Evolutionary conservation across 2,888 invertebrate species (phyloP).

Genomic region (Orthonevra nobilis): DNA sequence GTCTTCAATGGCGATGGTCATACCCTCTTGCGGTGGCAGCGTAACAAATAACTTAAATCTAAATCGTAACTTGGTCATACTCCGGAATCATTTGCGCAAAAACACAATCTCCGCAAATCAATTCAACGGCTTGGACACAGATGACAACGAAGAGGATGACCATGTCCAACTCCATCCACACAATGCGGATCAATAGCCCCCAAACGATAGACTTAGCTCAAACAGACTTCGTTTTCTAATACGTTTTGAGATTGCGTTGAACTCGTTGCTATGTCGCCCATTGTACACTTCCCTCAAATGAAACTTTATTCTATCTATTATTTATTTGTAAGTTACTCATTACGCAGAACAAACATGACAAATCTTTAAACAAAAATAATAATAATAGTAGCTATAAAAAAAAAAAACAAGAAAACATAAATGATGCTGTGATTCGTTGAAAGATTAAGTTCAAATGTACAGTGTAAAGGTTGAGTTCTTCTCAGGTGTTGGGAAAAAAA

Average conservation of each 20-base stretch:
- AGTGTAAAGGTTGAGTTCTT: constrained; percentile 75
- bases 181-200: constrained; percentile 77
- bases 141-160: constrained; percentile 73
- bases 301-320: constrained; percentile 20
- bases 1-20: constrained; percentile 71
- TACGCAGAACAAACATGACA: constrained; percentile 26
- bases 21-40: constrained; percentile 71
- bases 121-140: constrained; percentile 61
- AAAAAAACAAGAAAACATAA: constrained; percentile 55
- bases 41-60: constrained; percentile 77
- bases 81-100: constrained; percentile 79
- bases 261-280: constrained; percentile 61
- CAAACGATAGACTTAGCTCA: constrained; percentile 34
- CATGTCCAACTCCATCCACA: constrained; percentile 60
- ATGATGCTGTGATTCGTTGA: constrained; percentile 74
- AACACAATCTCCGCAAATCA: constrained; percentile 73
- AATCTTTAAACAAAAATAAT: constrained; percentile 40
- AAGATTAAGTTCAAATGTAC: constrained; percentile 78
- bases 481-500: constrained; percentile 69
- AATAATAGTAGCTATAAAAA: constrained; percentile 45
- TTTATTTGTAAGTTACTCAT: too few species aligned
- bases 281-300: constrained; percentile 62
- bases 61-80: constrained; percentile 79
- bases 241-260: constrained; percentile 52
- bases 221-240: constrained; percentile 46